Conservation (phyloP, 53 echinoderm and acorn worm species). For the Holothuria scabra region DNA sequence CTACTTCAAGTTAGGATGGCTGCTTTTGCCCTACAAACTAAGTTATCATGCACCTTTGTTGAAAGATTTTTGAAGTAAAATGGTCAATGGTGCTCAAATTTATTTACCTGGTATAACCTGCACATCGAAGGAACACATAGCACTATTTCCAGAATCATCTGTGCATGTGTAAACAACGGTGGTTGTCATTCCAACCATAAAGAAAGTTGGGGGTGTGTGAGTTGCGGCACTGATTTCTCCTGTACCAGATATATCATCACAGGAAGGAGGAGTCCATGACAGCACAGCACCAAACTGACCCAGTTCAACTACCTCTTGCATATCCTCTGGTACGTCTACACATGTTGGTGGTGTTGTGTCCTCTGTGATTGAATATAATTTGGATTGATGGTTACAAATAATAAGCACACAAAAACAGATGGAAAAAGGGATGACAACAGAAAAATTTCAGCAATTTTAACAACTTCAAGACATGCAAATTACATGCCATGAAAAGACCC, state of each 20-base stretch:
- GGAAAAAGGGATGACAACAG: no score
- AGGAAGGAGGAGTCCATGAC: constrained; percentile 52
- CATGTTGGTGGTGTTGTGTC: constrained; percentile 36
- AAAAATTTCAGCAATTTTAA: no score
- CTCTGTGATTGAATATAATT: background rate
- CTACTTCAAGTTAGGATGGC: no score
- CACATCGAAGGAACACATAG: constrained; percentile 57
- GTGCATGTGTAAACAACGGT: constrained; percentile 50
- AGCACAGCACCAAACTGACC: constrained; percentile 1
- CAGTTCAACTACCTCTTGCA: constrained; percentile 24
- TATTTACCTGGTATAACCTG: constrained; percentile 58
- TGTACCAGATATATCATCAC: constrained; percentile 59
- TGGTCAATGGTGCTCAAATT: no score
- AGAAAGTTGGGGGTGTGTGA: background rate
- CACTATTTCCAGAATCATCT: constrained; percentile 57
- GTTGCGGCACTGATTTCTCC: background rate
- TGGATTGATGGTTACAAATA: no score
- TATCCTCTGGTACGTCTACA: background rate
- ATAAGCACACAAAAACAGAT: no score
- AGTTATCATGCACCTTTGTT: no score
- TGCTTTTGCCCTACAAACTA: no score
- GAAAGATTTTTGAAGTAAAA: no score
- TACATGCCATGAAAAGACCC: no score
- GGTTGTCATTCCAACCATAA: background rate
- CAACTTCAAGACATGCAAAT: no score